Evolutionary conservation across 2,888 invertebrate species (phyloP), one percentile per base, ranked within the genome.

Genomic region (Carterocephalus palaemon): DNA sequence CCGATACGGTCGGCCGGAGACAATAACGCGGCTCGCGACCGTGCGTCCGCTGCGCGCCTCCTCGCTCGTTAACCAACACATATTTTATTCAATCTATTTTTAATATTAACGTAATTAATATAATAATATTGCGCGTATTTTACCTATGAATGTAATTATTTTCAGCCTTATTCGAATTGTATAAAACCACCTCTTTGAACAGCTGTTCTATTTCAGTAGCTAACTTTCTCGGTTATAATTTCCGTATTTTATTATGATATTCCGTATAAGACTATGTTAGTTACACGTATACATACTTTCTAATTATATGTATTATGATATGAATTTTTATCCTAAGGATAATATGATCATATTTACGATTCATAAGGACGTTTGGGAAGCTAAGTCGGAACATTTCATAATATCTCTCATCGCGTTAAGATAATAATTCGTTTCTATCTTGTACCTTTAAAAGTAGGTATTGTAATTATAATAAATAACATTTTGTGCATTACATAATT

Each of bases 161-260:
- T 84, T 86, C 68, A n/a, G 84, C 84, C 85, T 86, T 81, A 83
- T 84, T 84, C 83, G 79, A 82, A 84, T 83, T 84, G 85, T 86
- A 84, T 85, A 84, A 85, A 82, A 83, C 82, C 81, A 84, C 80
- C 71, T 77, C 71, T 79, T 79, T 80, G 70, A 70, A 77, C 75
- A 67, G 77, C 77, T 75, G 74, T 81, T 81, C 73, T 67, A 77
- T 84, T 85, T 79, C 72, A 69, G 77, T 86, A 84, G 86, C 74
- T 64, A 70, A 77, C 65, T 77, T 77, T 85, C 70, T 82, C 77
- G 70, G 83, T 82, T 81, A 82, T 78, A 29, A 45, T 45, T 45
- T 45, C 43, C 37, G 43, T 45, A 45, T 22, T 37, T 45, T 45
- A 45, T 45, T 45, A 45, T 43, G 29, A 43, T 43, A 43, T 83